A percentile compares a stretch with the other conserved stretches of the same genome.
phyloP scores from a whole-genome alignment of 2,113 vertebrate species.

The Passer domesticus region DNA sequence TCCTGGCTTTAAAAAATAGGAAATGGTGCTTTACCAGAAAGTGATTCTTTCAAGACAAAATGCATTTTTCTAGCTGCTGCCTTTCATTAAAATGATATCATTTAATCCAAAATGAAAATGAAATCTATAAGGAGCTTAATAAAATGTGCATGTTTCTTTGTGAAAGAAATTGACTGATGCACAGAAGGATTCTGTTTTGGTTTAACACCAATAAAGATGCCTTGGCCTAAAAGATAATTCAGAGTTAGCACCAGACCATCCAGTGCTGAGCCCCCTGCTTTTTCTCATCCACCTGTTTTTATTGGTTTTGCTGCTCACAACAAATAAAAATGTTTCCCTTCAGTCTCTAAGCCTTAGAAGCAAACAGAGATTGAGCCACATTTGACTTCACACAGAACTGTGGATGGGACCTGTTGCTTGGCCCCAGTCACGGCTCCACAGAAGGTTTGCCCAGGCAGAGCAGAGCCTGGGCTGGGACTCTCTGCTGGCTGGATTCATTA shows the following conservation, averaged over 20 bases:
- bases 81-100: not conserved
- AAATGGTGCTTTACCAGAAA: not conserved
- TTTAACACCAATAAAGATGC: not conserved
- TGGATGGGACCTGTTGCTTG: not conserved
- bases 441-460: not conserved
- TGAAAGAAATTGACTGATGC: not conserved
- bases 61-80: not conserved
- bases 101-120: not conserved
- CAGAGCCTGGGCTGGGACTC: not conserved
- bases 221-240: not conserved
- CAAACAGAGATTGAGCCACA: not conserved
- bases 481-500: not conserved
- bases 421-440: not conserved
- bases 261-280: not conserved
- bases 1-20: slow-evolving; percentile 3
- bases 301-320: not conserved
- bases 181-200: not conserved
- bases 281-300: not conserved
- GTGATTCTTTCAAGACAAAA: not conserved
- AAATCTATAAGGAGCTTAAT: not conserved
- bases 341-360: not conserved
- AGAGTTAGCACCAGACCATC: not conserved
- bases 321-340: not conserved
- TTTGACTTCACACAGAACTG: not conserved
- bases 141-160: not conserved